Percentiles rank a stretch among this genome's conserved stretches.
Evolutionary conservation across 2,797 vertebrate genomes (phyloP).

Genomic region (Falco cherrug): DNA sequence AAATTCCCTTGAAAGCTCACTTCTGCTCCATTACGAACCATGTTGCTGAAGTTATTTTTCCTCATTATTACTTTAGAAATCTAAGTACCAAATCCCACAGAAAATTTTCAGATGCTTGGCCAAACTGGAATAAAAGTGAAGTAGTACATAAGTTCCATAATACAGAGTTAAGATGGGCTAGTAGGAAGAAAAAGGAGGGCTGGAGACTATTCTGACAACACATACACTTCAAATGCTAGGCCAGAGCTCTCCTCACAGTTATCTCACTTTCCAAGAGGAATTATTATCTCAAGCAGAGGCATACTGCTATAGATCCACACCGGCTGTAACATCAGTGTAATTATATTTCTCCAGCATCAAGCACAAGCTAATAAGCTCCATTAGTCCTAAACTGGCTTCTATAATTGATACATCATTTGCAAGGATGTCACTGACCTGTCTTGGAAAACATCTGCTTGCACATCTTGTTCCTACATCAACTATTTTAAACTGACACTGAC

Average conservation of each 20-base stretch:
- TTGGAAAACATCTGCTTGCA: background rate
- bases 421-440: background rate
- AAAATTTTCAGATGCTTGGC: background rate
- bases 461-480: background rate
- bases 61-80: background rate
- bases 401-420: background rate
- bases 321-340: rapidly evolving
- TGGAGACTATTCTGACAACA: background rate
- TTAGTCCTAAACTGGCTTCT: background rate
- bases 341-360: background rate
- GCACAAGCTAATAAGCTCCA: background rate
- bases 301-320: background rate
- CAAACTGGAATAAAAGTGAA: background rate
- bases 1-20: background rate
- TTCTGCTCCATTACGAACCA: background rate
- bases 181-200: background rate
- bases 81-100: background rate
- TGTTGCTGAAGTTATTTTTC: background rate
- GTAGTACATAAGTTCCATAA: background rate
- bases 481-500: background rate
- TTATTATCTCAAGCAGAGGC: background rate
- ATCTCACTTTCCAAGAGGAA: background rate
- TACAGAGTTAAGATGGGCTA: background rate
- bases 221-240: background rate
- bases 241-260: background rate